Conservation (phyloP, 2,888 invertebrate genomes). For the Lottia scabra region DNA sequence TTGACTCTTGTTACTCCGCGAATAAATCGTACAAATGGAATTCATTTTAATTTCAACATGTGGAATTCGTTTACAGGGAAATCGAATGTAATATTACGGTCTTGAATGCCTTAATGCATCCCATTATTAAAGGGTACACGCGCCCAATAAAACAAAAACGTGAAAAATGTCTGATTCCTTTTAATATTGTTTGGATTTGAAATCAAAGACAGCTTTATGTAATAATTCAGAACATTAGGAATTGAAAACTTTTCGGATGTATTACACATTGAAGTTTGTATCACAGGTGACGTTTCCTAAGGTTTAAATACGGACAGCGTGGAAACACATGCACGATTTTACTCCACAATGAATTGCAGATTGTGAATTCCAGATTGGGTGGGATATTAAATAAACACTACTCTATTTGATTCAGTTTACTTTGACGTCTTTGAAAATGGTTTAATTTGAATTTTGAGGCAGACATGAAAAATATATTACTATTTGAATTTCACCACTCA, state of each 20-base stretch:
- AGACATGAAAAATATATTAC: no score
- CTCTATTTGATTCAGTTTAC: not conserved
- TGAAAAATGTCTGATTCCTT: not conserved
- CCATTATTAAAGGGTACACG: not conserved
- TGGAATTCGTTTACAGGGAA: not conserved
- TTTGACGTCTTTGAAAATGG: not conserved
- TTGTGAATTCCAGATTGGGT: not conserved
- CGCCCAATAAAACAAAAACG: not conserved
- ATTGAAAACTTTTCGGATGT: slow-evolving; percentile 3
- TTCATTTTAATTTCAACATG: not conserved
- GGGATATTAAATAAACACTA: not conserved
- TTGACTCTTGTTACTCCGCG: not conserved
- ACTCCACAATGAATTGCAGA: not conserved
- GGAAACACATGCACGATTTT: not conserved
- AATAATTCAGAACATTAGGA: not conserved
- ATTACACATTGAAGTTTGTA: not conserved
- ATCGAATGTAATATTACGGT: not conserved
- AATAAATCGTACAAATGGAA: not conserved
- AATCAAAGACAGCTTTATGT: not conserved
- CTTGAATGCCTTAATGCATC: slow-evolving; percentile 1
- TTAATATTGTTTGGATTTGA: slow-evolving; percentile 2
- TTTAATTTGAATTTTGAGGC: no score
- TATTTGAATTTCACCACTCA: no score
- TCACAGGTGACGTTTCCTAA: not conserved
- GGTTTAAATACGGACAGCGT: not conserved